Percentiles rank a stretch among this genome's conserved stretches.
Evolutionary conservation across 2,888 invertebrate species (phyloP).

Genomic region (Oligia strigilis): DNA sequence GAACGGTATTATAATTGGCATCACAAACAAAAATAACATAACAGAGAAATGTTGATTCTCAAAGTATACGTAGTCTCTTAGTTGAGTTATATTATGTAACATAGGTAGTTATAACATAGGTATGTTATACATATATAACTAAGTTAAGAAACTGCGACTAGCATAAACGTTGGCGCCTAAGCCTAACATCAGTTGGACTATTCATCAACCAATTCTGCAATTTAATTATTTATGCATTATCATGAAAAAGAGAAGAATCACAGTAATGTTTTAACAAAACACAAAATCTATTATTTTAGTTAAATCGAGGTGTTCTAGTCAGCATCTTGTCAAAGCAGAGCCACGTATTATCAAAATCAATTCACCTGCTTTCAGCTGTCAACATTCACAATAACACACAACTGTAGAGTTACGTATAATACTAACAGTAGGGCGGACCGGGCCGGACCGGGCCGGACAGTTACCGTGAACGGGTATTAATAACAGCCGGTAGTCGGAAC

Average conservation of each 20-base stretch:
- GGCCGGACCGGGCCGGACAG: not conserved
- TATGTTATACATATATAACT: no score
- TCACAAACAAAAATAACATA: no score
- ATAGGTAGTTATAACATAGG: no score
- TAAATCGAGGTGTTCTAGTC: not conserved
- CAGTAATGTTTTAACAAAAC: not conserved
- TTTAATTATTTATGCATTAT: not conserved
- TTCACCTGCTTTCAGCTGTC: not conserved
- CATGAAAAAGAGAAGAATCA: not conserved
- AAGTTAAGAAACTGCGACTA: no score
- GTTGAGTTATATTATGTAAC: not conserved
- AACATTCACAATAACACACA: not conserved
- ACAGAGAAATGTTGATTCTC: not conserved
- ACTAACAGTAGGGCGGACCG: not conserved
- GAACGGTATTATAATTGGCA: not conserved
- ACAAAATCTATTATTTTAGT: not conserved
- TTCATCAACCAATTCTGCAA: not conserved
- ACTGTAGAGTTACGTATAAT: no score
- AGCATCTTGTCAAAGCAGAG: not conserved
- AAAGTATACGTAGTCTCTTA: not conserved
- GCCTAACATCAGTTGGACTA: not conserved
- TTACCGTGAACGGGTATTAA: constrained; percentile 6
- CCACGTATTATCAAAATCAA: not conserved
- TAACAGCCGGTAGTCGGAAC: constrained; percentile 9
- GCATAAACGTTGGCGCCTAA: not conserved